These are phyloP conservation scores for Hylomyscus alleni DNA, from an alignment of 2,797 vertebrate genomes.

Conservation along the genomic window DNA sequence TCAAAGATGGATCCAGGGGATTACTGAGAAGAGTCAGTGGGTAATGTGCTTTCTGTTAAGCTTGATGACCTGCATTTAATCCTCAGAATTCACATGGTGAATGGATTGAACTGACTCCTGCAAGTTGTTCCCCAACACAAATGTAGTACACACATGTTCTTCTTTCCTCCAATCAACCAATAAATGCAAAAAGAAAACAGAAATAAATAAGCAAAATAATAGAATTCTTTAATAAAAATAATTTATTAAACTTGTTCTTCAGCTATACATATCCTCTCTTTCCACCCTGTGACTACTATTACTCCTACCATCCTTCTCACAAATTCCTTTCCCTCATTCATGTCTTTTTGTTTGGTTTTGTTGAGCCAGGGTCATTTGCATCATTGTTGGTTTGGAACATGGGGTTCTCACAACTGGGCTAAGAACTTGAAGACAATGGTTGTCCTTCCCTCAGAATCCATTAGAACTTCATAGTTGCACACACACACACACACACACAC, in stretches of 20 bases:
- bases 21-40: not conserved
- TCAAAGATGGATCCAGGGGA: not conserved
- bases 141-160: not conserved
- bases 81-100: not conserved
- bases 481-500: fast-evolving
- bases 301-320: too few relatives aligned
- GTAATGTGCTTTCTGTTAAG: not conserved
- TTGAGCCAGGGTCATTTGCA: not conserved
- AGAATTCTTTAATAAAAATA: not conserved
- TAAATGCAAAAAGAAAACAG: not conserved
- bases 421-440: not conserved
- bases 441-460: not conserved
- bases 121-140: not conserved
- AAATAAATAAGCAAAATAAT: not conserved
- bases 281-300: not conserved
- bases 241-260: too few relatives aligned
- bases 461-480: not conserved
- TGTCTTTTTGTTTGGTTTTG: not conserved
- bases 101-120: not conserved
- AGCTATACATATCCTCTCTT: too few relatives aligned
- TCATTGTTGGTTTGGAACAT: not conserved
- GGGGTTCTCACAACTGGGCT: not conserved
- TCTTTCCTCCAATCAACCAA: not conserved
- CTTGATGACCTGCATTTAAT: not conserved
- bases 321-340: not conserved